A percentile compares a stretch with the other conserved stretches of the same genome.
phyloP scores from a whole-genome alignment of 35 echinoderm and acorn worm species.

The Eucidaris tribuloides region DNA sequence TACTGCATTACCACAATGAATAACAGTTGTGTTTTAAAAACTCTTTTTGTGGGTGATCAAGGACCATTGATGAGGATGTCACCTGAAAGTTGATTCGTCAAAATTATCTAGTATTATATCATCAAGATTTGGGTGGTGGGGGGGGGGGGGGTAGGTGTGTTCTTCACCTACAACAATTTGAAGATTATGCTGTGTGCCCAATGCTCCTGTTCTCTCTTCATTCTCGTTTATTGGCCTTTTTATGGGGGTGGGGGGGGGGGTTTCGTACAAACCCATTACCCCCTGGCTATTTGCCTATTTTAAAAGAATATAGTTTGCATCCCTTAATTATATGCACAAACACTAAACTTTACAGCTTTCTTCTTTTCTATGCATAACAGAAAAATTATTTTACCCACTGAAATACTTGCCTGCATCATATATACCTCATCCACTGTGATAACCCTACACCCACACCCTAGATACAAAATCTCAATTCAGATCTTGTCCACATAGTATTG shows the following conservation, averaged over 20 bases:
- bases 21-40: not conserved
- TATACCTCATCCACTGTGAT: no score
- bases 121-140: not conserved
- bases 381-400: no score
- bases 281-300: not conserved
- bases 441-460: no score
- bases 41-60: not conserved
- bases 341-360: not conserved
- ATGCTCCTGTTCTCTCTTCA: not conserved
- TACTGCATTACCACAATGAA: not conserved
- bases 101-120: not conserved
- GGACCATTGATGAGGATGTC: not conserved
- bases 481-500: no score
- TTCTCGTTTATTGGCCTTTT: not conserved
- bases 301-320: not conserved
- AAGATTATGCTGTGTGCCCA: not conserved
- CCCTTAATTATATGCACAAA: not conserved
- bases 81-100: not conserved
- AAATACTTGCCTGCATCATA: no score
- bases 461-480: no score
- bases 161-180: not conserved
- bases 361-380: no score
- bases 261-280: not conserved
- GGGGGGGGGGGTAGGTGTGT: not conserved
- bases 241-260: not conserved